These are phyloP conservation scores for Scolopax mira DNA, from an alignment of 2,113 vertebrate genomes.

Conservation along the genomic window DNA sequence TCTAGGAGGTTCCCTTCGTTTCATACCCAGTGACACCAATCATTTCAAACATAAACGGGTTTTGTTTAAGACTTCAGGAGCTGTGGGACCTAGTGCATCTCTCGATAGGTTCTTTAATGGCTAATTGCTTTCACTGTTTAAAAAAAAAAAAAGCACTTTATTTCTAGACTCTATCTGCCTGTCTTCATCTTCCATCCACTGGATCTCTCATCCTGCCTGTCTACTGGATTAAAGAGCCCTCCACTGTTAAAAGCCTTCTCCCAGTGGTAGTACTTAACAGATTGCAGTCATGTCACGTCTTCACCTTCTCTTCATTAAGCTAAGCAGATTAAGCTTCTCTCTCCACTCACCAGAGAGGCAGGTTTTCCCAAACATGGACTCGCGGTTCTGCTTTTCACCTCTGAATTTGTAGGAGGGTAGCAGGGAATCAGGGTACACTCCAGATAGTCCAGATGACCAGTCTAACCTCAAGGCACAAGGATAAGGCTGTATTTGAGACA, in stretches of 20 bases:
- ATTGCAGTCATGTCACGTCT: neutral
- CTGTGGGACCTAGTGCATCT: neutral
- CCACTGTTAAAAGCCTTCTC: constrained; percentile 19
- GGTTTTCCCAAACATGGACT: neutral
- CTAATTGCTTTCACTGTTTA: constrained; percentile 1
- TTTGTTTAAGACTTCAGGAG: neutral
- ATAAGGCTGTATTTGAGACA: neutral
- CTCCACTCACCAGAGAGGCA: neutral
- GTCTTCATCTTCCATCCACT: neutral
- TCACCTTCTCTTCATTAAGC: constrained; percentile 50
- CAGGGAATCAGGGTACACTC: neutral
- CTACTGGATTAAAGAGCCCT: constrained; percentile 25
- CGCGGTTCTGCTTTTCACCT: neutral
- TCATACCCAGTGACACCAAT: neutral
- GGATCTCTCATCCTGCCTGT: constrained; percentile 1
- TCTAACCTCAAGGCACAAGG: neutral
- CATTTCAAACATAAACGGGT: neutral
- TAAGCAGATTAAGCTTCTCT: constrained; percentile 51
- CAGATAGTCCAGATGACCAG: neutral
- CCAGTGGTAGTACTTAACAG: constrained; percentile 1
- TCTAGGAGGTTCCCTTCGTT: neutral
- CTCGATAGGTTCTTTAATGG: neutral
- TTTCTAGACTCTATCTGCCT: neutral
- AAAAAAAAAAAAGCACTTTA: neutral
- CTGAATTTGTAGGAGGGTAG: neutral